Conservation (phyloP, 2,888 invertebrate species). For the Limnephilus lunatus region DNA sequence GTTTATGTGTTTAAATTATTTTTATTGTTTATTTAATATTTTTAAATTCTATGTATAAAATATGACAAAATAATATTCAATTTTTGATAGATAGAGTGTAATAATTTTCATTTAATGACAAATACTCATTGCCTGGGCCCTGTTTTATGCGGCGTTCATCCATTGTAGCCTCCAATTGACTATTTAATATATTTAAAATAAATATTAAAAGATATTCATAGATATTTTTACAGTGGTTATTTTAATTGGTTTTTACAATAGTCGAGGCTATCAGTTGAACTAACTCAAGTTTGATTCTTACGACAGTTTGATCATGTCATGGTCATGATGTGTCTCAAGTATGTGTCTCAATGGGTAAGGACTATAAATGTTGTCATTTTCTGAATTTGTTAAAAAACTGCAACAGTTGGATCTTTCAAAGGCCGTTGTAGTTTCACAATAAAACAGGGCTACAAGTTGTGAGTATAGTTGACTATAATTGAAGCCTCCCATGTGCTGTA, state of each 20-base stretch:
- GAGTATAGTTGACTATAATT: conserved; percentile 2
- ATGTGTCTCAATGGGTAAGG: too few species aligned
- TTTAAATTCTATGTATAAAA: not conserved
- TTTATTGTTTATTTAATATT: conserved; percentile 19
- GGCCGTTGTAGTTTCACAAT: not conserved
- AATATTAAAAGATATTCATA: not conserved
- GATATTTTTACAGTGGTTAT: not conserved
- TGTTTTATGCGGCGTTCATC: not conserved
- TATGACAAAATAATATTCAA: conserved; percentile 12
- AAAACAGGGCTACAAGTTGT: not conserved
- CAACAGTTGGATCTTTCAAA: not conserved
- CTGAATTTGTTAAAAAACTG: not conserved
- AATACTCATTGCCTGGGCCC: not conserved
- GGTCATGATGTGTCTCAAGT: too few species aligned
- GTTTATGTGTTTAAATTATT: not conserved
- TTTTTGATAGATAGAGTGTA: not conserved
- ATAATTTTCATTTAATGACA: not conserved
- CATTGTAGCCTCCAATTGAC: not conserved
- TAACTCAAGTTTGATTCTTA: not conserved
- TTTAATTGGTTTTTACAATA: too few species aligned
- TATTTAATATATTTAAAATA: not conserved
- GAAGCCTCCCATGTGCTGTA: not conserved
- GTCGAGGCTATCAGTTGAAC: not conserved
- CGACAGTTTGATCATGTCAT: not conserved
- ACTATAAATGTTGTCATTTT: not conserved